Evolutionary conservation across 2,113 vertebrate genomes (phyloP).

Genomic region (Silurus glanis): DNA sequence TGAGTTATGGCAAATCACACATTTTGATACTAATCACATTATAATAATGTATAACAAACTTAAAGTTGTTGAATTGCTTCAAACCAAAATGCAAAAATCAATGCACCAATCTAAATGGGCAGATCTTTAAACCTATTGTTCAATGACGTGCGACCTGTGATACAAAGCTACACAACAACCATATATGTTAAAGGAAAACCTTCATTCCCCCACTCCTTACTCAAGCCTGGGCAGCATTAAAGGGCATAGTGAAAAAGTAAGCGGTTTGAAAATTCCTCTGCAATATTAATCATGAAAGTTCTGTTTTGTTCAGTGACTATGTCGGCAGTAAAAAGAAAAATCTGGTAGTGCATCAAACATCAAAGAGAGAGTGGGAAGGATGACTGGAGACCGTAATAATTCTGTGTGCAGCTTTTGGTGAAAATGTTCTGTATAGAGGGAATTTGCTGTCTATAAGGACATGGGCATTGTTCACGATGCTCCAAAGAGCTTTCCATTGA

Average conservation of each 20-base stretch:
- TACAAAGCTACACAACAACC: background rate
- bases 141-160: background rate
- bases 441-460: background rate
- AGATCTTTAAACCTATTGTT: background rate
- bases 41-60: background rate
- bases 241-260: background rate
- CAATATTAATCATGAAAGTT: background rate
- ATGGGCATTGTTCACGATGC: background rate
- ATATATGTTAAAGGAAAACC: background rate
- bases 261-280: background rate
- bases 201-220: accelerated
- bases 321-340: background rate
- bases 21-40: background rate
- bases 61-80: background rate
- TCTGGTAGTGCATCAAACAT: background rate
- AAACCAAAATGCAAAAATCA: background rate
- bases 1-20: background rate
- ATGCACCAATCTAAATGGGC: background rate
- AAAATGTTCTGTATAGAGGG: constrained; percentile 5
- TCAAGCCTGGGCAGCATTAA: background rate
- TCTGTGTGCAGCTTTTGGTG: constrained; percentile 2
- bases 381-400: background rate
- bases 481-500: background rate
- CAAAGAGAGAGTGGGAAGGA: background rate
- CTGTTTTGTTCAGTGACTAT: background rate